phyloP scores from a whole-genome alignment of 2,797 vertebrate genomes.

The Ptychadena robeensis region DNA sequence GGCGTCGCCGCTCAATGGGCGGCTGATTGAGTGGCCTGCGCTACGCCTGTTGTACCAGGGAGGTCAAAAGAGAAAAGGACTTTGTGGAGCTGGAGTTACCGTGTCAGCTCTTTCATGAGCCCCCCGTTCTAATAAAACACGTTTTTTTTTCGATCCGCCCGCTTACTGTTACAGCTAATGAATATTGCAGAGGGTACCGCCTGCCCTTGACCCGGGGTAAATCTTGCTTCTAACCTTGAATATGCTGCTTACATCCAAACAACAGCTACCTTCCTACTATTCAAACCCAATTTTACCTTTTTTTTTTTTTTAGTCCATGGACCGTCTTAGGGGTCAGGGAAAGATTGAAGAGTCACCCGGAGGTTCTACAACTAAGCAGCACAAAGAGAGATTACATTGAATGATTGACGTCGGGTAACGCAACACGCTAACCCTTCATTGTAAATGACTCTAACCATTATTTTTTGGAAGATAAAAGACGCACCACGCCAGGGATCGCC shows the following conservation, averaged over 20 bases:
- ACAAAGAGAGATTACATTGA: neutral
- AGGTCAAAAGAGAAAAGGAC: constrained; percentile 26
- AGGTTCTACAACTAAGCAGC: neutral
- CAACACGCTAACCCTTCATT: neutral
- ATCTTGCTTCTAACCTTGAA: constrained; percentile 8
- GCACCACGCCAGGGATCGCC: neutral
- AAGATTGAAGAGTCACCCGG: neutral
- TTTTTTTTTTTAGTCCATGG: neutral
- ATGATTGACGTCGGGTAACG: neutral
- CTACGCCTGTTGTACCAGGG: neutral
- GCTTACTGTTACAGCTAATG: neutral
- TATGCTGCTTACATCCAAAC: neutral
- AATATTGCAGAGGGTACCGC: neutral
- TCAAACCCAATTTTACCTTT: neutral
- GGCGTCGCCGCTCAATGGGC: constrained; percentile 52
- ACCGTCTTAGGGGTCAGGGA: neutral
- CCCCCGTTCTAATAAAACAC: neutral
- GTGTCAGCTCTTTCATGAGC: constrained; percentile 38
- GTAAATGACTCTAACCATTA: neutral
- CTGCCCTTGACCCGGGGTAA: constrained; percentile 18
- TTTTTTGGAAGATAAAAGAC: neutral
- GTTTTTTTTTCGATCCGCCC: neutral
- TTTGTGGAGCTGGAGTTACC: constrained; percentile 15
- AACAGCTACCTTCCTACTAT: neutral
- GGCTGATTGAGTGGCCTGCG: constrained; percentile 15